These are phyloP conservation scores for Clarias platycephalus DNA, from an alignment of 2,797 vertebrate species.

Conservation along the genomic window DNA sequence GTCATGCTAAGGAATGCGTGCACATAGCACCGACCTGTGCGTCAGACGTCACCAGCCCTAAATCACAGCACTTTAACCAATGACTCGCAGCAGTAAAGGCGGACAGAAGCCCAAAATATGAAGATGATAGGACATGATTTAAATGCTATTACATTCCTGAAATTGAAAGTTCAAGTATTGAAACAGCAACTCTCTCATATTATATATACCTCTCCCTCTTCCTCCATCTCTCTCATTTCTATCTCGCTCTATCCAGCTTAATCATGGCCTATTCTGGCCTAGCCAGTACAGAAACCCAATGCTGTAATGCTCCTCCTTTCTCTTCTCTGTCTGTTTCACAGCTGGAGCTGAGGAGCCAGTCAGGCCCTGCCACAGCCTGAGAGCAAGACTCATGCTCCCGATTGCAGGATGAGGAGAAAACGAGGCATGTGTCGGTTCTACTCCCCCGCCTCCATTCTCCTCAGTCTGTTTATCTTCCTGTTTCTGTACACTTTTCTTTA, in stretches of 20 bases:
- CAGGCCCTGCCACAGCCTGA: constrained; percentile 59
- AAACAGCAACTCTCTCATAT: not conserved
- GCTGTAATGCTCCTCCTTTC: constrained; percentile 27
- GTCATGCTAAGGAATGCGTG: constrained; percentile 41
- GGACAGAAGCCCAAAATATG: constrained; percentile 22
- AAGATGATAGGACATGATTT: not conserved
- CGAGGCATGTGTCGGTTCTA: constrained; percentile 47
- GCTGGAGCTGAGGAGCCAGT: constrained; percentile 57
- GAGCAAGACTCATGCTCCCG: constrained; percentile 54
- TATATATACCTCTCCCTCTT: not conserved
- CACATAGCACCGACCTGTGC: constrained; percentile 13
- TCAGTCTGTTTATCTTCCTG: constrained; percentile 23
- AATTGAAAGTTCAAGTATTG: not conserved
- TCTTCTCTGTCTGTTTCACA: constrained; percentile 34
- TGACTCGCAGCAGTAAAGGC: constrained; percentile 23
- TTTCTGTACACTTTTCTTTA: constrained; percentile 18
- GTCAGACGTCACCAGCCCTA: constrained; percentile 41
- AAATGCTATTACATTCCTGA: not conserved
- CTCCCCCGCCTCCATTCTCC: constrained; percentile 9
- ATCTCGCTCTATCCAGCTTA: constrained; percentile 12
- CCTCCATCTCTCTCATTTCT: not conserved
- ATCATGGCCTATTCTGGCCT: constrained; percentile 37
- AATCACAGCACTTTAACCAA: constrained; percentile 6
- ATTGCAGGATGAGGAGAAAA: constrained; percentile 41
- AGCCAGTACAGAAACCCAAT: constrained; percentile 47